Evolutionary conservation across 2,888 invertebrate species (phyloP), one percentile per base, ranked within the genome.

Genomic region (Cephalotes varians): DNA sequence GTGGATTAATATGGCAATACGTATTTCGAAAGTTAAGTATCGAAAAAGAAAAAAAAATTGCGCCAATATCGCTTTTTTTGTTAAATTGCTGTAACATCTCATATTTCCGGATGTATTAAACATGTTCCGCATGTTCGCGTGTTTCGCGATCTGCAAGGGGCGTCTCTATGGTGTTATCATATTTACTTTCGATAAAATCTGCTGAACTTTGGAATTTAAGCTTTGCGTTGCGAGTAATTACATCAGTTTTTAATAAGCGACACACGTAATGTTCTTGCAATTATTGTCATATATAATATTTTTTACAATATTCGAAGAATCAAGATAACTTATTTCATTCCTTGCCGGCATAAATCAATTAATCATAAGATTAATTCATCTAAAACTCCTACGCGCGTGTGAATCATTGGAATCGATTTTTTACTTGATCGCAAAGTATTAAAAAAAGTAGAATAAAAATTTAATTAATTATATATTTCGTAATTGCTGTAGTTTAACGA

Each of bases 191-290:
- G 15, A 6, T 9, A 31, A 28, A 40, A 28, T 74, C 9, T 4
- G 12, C 1, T 34, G 34, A 74, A 34, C 21, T 31, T 49, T 47
- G 10, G 12, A 60, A 21, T n/a, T 37, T 15, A 25, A 49, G 12
- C 9, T 12, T 51, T n/a, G 7, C 25, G 18, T 62, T 31, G 1
- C 12, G 37, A 62, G 37, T 25, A 49, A 18, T 34, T 62, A 62
- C 15, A n/a, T 64, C 9, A 76, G 3, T 64, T 51, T 49, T 64
- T 62, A 74, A 74, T 12, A 49, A 12, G 15, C 34, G 18, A 34
- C 10, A n/a, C 18, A 10, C 10, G 2, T 5, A 10, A 0, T 15
- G 6, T 49, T 37, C 18, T 47, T 21, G 4, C 18, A 0, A 58
- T 7, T 3, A n/a, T 25, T 0, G 2, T 62, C 18, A 6, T 49